Base-by-base conservation (phyloP, 2,113 vertebrate genomes). In the Craseonycteris thonglongyai region DNA sequence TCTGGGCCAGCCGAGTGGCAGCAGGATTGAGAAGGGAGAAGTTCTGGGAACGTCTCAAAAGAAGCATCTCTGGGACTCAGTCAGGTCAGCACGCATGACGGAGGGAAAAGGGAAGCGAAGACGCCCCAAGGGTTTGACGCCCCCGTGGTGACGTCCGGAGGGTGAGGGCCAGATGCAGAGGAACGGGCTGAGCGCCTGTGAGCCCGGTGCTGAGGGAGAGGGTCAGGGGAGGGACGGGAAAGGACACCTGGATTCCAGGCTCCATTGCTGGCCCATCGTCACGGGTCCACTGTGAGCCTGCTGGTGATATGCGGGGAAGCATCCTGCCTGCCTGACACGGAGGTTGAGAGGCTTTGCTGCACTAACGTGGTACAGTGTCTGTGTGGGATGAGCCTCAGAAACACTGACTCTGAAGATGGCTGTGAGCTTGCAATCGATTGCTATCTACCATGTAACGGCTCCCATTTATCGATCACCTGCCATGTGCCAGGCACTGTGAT, bases 151-250 rank as follows among this genome's bases (percentile, higher is more conserved):
- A 66, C 24, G 1, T 30, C 76, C 6, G 2, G 16, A 24, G 14
- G 30, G 15, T 7, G 40, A 38, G 0, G 47, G 8, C 30, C 76
- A 18, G 28, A 35, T 0, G 2, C 0, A 22, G 58, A 18, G 66
- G 40, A 63, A 3, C 6, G 49, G 88, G 54, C 26, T 24, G 42
- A 30, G 61, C 18, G 14, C 14, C 56, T 22, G 16, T 12, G 24
- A 61, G 47, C 58, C 38, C 15, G 11, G 78, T 18, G 11, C 6
- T 9, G 42, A 81, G 49, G 68, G 49, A 30, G 1, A 59, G 33
- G 54, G 66, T 3, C 2, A 22, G 74, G 1, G 0, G 22, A 22
- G 7, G 30, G 58, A n/a, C 9, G 12, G 4, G 33, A 11, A 15
- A 51, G 24, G 33, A 78, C 45, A 26, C 49, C 30, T 19, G 76